Evolutionary conservation across 2,797 vertebrate genomes (phyloP).

Genomic region (Dryobates pubescens): DNA sequence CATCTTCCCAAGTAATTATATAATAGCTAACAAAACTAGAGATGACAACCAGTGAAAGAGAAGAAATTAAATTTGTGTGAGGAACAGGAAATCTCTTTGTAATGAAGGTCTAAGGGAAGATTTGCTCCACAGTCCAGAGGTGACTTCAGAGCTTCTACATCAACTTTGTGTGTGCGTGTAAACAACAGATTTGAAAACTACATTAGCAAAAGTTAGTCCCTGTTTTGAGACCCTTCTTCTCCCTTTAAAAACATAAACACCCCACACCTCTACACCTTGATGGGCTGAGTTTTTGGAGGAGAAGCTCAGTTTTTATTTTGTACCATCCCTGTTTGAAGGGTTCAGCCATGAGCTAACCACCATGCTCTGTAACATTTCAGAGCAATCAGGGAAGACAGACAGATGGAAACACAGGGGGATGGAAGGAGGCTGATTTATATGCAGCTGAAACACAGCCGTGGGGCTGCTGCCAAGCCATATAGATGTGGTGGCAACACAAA

Average conservation of each 20-base stretch:
- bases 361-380: slow-evolving; percentile 52
- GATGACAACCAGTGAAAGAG: neutral
- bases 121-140: neutral
- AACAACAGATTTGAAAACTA: neutral
- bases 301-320: slow-evolving; percentile 14
- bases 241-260: neutral
- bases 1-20: neutral
- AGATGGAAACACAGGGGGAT: slow-evolving; percentile 65
- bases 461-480: slow-evolving; percentile 73
- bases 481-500: slow-evolving; percentile 79
- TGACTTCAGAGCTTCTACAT: neutral
- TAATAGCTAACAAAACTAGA: neutral
- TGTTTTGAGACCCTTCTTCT: neutral
- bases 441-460: slow-evolving; percentile 70
- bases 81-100: neutral
- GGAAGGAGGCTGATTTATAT: slow-evolving; percentile 53
- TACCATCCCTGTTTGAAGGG: neutral
- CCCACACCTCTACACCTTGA: neutral
- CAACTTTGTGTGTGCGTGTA: neutral
- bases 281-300: neutral
- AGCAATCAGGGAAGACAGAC: slow-evolving; percentile 54
- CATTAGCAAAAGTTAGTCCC: neutral
- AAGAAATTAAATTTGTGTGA: neutral
- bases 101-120: neutral
- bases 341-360: slow-evolving; percentile 41